A percentile compares a stretch with the other conserved stretches of the same genome.
Evolutionary conservation across 53 echinoderm and acorn worm genomes (phyloP).

Genomic region (Apostichopus leukothele): DNA sequence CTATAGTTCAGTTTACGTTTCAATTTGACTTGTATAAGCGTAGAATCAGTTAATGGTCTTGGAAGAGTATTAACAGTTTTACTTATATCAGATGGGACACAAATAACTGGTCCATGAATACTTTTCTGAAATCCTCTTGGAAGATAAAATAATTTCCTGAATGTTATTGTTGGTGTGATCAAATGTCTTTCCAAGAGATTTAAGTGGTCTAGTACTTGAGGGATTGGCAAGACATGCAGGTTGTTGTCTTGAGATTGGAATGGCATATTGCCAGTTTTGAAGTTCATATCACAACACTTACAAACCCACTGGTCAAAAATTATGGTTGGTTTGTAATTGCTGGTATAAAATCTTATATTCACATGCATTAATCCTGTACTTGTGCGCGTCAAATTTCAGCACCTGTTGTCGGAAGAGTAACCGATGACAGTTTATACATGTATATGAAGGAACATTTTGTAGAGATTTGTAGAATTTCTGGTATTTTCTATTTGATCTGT

Average conservation of each 20-base stretch:
- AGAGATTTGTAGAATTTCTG: constrained; percentile 1
- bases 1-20: constrained; percentile 68
- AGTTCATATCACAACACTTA: neutral
- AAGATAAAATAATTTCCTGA: constrained; percentile 55
- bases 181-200: constrained; percentile 14
- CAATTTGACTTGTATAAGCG: constrained; percentile 62
- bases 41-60: constrained; percentile 49
- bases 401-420: constrained; percentile 20
- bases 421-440: constrained; percentile 11
- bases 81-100: constrained; percentile 53
- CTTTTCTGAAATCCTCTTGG: constrained; percentile 59
- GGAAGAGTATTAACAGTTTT: constrained; percentile 50
- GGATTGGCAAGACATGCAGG: neutral
- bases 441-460: constrained; percentile 9
- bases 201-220: neutral
- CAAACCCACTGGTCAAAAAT: neutral
- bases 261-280: neutral
- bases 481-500: neutral
- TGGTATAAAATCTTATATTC: neutral
- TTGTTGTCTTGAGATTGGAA: neutral
- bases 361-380: neutral
- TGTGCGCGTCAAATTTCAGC: neutral
- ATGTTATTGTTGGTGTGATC: neutral
- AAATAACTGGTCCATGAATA: constrained; percentile 62
- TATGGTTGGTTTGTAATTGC: neutral